A percentile compares a stretch with the other conserved stretches of the same genome.
Evolutionary conservation across 2,113 vertebrate genomes (phyloP).

Genomic region (Podilymbus podiceps): DNA sequence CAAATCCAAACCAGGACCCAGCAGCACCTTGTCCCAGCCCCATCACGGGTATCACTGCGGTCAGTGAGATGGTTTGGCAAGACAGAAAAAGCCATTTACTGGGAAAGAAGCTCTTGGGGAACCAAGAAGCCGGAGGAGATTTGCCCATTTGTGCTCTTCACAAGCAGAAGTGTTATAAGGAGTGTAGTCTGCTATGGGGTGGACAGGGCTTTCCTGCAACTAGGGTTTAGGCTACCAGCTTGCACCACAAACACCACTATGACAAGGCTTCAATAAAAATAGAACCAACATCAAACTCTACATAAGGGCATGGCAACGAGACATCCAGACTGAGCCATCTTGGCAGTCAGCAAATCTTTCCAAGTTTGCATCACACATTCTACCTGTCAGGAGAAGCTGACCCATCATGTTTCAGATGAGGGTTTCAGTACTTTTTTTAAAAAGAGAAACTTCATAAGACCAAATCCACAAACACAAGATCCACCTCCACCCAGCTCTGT

Average conservation of each 20-base stretch:
- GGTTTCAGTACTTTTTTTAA: not conserved
- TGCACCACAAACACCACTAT: too few relatives aligned
- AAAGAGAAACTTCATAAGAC: not conserved
- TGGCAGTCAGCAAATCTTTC: not conserved
- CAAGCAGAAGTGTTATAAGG: not conserved
- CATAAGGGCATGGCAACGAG: not conserved
- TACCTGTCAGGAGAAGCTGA: not conserved
- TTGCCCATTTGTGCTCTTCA: not conserved
- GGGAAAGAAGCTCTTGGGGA: not conserved
- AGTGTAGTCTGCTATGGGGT: accelerated
- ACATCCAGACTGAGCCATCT: not conserved
- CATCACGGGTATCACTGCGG: not conserved
- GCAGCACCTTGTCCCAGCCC: not conserved
- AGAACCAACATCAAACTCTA: not conserved
- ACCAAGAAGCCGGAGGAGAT: not conserved
- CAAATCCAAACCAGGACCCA: not conserved
- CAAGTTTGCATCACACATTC: not conserved
- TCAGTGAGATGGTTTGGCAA: not conserved
- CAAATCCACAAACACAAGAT: not conserved
- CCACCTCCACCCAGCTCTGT: not conserved
- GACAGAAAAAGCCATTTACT: not conserved
- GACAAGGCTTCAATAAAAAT: not conserved
- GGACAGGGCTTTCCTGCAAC: not conserved
- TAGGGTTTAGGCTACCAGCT: not conserved
- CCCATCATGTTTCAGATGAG: accelerated